phyloP scores from a whole-genome alignment of 2,797 vertebrate species.

The Oceanodroma leucorhoa region DNA sequence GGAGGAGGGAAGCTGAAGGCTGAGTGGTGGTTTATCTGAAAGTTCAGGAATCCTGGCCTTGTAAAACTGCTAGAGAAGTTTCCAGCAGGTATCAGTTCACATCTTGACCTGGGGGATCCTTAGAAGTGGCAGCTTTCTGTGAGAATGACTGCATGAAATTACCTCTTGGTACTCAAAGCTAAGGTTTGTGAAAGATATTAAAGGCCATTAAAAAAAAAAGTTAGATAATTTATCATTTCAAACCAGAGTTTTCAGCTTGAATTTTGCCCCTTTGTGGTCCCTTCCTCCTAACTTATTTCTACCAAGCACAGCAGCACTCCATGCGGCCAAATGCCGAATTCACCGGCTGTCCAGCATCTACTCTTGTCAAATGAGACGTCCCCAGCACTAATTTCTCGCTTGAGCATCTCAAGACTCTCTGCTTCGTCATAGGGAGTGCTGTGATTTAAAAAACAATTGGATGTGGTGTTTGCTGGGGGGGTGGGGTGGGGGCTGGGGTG shows the following conservation, averaged over 20 bases:
- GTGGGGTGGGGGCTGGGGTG: not conserved
- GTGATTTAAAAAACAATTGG: not conserved
- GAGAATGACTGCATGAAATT: not conserved
- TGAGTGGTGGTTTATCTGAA: not conserved
- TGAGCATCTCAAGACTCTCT: not conserved
- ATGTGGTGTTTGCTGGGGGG: not conserved
- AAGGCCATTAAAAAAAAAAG: not conserved
- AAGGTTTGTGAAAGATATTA: not conserved
- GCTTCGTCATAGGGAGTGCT: not conserved
- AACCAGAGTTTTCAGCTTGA: not conserved
- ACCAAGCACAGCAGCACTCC: not conserved
- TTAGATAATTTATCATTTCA: not conserved
- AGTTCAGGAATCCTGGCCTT: not conserved
- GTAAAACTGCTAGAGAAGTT: not conserved
- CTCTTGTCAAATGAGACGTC: not conserved
- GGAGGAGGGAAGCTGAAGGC: not conserved
- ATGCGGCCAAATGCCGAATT: not conserved
- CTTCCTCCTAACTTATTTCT: not conserved
- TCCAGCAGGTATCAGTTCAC: not conserved
- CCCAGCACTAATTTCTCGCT: not conserved
- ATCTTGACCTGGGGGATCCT: not conserved
- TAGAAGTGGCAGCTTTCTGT: not conserved
- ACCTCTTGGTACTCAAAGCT: not conserved
- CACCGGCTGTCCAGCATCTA: not conserved
- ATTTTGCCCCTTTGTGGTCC: not conserved